A percentile compares a stretch with the other conserved stretches of the same genome.
These are phyloP conservation scores for Cavia porcellus DNA, from an alignment of 2,113 vertebrate genomes.

Conservation along the genomic window DNA sequence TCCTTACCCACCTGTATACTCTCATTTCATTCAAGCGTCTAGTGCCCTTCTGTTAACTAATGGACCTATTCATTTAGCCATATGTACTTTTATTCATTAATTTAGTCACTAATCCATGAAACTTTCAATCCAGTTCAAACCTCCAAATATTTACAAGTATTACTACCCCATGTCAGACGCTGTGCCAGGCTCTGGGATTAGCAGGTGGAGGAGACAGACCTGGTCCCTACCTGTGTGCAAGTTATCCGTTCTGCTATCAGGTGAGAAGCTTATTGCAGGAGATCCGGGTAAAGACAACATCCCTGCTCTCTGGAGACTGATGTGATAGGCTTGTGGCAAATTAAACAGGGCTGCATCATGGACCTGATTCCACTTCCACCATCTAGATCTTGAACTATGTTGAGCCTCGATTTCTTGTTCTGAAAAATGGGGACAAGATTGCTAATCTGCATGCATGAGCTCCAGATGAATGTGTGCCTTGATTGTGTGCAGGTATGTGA, in stretches of 20 bases:
- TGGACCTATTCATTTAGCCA: not conserved
- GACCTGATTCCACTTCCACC: not conserved
- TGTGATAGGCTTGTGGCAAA: rapidly evolving
- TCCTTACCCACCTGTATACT: not conserved
- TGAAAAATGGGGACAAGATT: not conserved
- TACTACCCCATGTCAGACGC: not conserved
- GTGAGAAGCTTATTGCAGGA: not conserved
- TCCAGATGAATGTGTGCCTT: not conserved
- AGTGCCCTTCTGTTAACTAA: not conserved
- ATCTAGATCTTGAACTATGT: not conserved
- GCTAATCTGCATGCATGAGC: not conserved
- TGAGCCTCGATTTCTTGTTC: not conserved
- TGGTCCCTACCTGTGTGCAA: no score
- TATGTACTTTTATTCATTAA: not conserved
- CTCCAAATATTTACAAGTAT: not conserved
- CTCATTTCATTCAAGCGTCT: not conserved
- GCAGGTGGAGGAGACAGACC: not conserved
- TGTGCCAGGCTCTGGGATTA: not conserved
- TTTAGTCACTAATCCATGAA: not conserved
- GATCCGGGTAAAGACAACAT: not conserved
- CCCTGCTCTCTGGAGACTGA: not conserved
- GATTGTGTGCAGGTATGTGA: not conserved
- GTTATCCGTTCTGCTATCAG: not conserved
- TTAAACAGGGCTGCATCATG: rapidly evolving
- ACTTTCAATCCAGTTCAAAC: not conserved